A percentile compares a stretch with the other conserved stretches of the same genome.
Evolutionary conservation across 2,888 invertebrate genomes (phyloP).

Genomic region (Chrysolina americana): DNA sequence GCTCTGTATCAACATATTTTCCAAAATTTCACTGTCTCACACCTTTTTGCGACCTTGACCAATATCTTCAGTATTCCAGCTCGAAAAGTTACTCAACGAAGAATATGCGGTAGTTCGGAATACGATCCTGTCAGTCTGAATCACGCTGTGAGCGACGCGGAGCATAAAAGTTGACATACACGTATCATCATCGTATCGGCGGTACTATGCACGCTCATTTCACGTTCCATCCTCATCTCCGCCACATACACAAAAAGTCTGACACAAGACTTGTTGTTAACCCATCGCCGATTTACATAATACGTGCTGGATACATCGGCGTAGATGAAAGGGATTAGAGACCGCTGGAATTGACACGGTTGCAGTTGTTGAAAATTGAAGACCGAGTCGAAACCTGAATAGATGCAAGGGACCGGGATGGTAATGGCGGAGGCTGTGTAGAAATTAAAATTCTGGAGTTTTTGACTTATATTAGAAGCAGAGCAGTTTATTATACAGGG

Average conservation of each 20-base stretch:
- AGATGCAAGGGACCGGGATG: no score
- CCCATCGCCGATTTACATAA: conserved; percentile 38
- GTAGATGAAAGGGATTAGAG: conserved; percentile 1
- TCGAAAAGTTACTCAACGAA: no score
- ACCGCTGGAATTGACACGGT: neutral
- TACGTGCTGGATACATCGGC: conserved; percentile 30
- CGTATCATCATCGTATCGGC: conserved; percentile 19
- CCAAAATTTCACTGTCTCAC: no score
- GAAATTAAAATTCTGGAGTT: no score
- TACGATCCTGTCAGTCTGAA: conserved; percentile 11
- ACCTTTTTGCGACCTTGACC: no score
- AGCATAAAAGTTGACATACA: conserved; percentile 11
- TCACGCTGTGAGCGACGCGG: neutral
- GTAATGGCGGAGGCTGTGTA: no score
- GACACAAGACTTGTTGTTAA: conserved; percentile 36
- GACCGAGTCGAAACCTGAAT: no score
- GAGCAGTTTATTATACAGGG: no score
- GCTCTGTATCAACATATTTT: no score
- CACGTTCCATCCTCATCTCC: conserved; percentile 25
- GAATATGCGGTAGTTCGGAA: neutral
- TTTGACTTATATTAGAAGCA: no score
- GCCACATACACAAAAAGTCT: conserved; percentile 29
- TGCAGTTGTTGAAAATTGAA: neutral
- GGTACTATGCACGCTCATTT: conserved; percentile 20
- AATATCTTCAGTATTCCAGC: no score